These are phyloP conservation scores for Ancistrus triradiatus DNA, from an alignment of 2,113 vertebrate genomes.

Conservation along the genomic window DNA sequence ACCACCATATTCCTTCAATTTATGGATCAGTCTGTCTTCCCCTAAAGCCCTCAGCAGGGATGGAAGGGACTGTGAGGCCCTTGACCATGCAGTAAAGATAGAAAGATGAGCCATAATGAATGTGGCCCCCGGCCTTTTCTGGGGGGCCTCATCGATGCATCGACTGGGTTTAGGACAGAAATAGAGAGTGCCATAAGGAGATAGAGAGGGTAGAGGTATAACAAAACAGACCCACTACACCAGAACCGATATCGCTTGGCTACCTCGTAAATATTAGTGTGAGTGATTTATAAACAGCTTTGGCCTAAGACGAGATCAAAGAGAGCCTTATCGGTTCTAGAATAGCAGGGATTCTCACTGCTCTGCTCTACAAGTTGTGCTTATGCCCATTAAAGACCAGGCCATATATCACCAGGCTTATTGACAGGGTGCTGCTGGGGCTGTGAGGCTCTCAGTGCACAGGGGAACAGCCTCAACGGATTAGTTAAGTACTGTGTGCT, in stretches of 20 bases:
- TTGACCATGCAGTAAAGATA: conserved; percentile 54
- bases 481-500: conserved; percentile 52
- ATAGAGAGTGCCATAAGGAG: conserved; percentile 18
- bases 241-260: conserved; percentile 41
- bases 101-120: conserved; percentile 63
- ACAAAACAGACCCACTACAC: conserved; percentile 67
- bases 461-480: conserved; percentile 38
- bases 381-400: conserved; percentile 61
- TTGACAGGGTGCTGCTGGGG: conserved; percentile 56
- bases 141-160: conserved; percentile 65
- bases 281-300: conserved; percentile 73
- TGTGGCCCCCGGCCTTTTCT: conserved; percentile 59
- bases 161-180: conserved; percentile 40
- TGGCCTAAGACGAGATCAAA: conserved; percentile 66
- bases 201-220: conserved; percentile 55
- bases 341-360: conserved; percentile 51
- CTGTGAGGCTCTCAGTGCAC: conserved; percentile 34
- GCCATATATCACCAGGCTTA: conserved; percentile 56
- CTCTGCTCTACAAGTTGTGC: conserved; percentile 46
- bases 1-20: not conserved
- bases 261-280: conserved; percentile 75
- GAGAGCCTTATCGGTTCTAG: conserved; percentile 63
- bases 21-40: not conserved
- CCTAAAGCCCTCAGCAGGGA: not conserved
- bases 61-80: not conserved